Evolutionary conservation across 2,888 invertebrate species (phyloP).

Genomic region (Drosophila pegasa): DNA sequence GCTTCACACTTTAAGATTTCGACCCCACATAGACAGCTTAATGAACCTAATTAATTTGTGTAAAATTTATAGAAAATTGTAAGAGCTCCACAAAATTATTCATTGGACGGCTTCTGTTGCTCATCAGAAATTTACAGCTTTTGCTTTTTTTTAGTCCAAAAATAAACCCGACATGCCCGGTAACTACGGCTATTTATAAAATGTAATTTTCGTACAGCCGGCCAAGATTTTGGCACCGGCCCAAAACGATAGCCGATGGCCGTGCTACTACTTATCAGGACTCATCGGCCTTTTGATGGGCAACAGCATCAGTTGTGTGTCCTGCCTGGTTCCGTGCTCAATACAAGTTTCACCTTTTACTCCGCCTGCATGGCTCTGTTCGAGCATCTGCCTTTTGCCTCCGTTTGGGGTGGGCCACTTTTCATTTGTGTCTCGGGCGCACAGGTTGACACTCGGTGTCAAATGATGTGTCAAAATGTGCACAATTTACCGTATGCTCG

Average conservation of each 20-base stretch:
- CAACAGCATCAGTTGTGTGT: conserved; percentile 31
- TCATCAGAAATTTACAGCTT: conserved; percentile 75
- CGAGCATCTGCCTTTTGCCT: conserved; percentile 1
- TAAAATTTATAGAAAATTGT: conserved; percentile 60
- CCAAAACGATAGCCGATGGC: conserved; percentile 60
- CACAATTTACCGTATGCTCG: conserved; percentile 73
- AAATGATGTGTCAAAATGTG: conserved; percentile 82
- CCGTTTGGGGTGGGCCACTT: conserved; percentile 51
- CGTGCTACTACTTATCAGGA: conserved; percentile 46
- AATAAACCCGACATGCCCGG: conserved; percentile 37
- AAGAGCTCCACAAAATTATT: conserved; percentile 52
- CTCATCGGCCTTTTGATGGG: conserved; percentile 56
- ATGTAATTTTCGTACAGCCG: conserved; percentile 51
- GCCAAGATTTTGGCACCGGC: conserved; percentile 59
- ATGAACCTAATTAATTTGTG: conserved; percentile 70
- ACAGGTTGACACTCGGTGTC: conserved; percentile 76
- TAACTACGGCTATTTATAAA: conserved; percentile 53
- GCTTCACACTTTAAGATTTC: conserved; percentile 7
- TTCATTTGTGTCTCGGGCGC: conserved; percentile 69
- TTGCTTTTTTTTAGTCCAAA: conserved; percentile 36
- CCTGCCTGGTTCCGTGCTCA: conserved; percentile 49
- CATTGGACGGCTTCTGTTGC: conserved; percentile 50
- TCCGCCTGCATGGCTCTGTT: conserved; percentile 20
- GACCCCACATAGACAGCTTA: conserved; percentile 32
- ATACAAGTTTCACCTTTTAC: conserved; percentile 53